phyloP scores from a whole-genome alignment of 2,113 vertebrate species.

The Pungitius pungitius region DNA sequence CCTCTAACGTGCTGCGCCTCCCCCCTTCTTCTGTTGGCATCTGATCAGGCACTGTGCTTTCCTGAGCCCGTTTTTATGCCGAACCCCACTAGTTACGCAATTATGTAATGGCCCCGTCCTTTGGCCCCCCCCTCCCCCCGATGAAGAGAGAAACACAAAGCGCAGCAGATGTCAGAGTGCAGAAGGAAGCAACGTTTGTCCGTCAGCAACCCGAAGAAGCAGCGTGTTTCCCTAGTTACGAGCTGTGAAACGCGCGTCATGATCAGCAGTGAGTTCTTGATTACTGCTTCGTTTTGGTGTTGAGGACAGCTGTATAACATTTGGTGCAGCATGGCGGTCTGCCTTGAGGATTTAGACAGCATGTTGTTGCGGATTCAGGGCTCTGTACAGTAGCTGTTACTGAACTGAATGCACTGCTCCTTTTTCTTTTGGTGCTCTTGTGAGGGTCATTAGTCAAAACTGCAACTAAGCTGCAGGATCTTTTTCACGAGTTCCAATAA shows the following conservation, averaged over 20 bases:
- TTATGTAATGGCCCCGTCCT: slow-evolving; percentile 47
- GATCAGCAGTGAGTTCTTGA: slow-evolving; percentile 31
- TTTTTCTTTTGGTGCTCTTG: neutral
- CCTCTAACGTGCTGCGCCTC: slow-evolving; percentile 38
- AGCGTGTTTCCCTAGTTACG: no score
- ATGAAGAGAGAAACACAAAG: slow-evolving; percentile 38
- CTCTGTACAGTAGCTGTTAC: neutral
- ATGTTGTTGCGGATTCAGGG: neutral
- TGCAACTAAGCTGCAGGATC: neutral
- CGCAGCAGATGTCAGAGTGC: slow-evolving; percentile 16
- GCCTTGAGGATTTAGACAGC: neutral
- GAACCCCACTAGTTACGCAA: slow-evolving; percentile 58
- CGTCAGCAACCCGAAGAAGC: slow-evolving; percentile 14
- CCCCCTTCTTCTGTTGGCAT: slow-evolving; percentile 38
- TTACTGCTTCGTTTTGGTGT: slow-evolving; percentile 8
- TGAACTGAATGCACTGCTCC: neutral
- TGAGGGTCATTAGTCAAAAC: neutral
- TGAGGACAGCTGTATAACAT: slow-evolving; percentile 9
- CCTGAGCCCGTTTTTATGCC: slow-evolving; percentile 58
- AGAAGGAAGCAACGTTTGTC: slow-evolving; percentile 29
- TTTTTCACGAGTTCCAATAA: neutral
- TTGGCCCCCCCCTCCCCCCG: slow-evolving; percentile 11
- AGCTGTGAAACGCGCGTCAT: no score
- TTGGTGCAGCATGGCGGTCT: slow-evolving; percentile 5
- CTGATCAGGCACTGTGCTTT: slow-evolving; percentile 45